Conservation (phyloP, 2,888 invertebrate species). For the Euplagia quadripunctaria region DNA sequence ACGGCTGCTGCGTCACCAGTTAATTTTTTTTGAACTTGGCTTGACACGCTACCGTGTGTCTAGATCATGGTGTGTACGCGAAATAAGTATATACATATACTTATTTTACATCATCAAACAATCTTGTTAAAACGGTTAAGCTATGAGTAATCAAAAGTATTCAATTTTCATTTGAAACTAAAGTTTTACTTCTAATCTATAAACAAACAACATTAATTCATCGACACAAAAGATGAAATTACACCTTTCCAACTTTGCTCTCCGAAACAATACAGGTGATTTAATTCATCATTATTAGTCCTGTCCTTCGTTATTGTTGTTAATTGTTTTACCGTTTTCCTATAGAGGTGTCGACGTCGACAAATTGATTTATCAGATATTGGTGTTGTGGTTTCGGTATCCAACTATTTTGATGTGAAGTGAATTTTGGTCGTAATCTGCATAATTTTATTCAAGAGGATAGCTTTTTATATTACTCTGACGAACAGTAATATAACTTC, state of each 20-base stretch:
- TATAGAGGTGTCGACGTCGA: constrained; percentile 20
- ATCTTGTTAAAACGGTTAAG: not conserved
- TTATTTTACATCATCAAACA: not conserved
- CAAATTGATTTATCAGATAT: constrained; percentile 35
- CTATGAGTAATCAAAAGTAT: not conserved
- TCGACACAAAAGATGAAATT: constrained; percentile 13
- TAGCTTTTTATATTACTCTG: no score
- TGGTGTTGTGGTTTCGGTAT: not conserved
- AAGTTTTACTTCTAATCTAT: not conserved
- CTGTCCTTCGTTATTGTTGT: constrained; percentile 58
- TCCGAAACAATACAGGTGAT: constrained; percentile 27
- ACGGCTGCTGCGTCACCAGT: no score
- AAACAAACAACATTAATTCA: not conserved
- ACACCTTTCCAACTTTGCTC: constrained; percentile 8
- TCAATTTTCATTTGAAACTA: not conserved
- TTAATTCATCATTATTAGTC: constrained; percentile 57
- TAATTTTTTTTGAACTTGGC: no score
- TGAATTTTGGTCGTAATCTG: not conserved
- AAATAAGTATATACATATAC: not conserved
- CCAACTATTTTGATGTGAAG: not conserved
- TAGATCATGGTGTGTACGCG: not conserved
- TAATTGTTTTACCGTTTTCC: constrained; percentile 46
- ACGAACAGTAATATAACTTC: no score
- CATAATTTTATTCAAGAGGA: not conserved
- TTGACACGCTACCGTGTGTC: no score